Conservation (phyloP, 2,888 invertebrate species). For the Aphrophora alni region DNA sequence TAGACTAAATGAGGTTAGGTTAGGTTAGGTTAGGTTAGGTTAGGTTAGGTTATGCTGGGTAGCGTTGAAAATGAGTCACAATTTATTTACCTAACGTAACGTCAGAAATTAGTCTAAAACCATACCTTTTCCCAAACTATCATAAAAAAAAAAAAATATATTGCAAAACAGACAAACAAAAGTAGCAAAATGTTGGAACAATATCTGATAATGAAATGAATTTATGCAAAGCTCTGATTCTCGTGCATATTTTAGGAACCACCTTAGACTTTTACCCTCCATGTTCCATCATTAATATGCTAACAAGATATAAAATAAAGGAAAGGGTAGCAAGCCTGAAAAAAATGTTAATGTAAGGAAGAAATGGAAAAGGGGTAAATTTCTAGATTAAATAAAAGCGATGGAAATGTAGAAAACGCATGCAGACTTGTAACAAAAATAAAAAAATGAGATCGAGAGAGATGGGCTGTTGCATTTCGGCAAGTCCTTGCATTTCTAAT, state of each 20-base stretch:
- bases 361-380: not conserved
- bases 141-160: not conserved
- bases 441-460: not conserved
- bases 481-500: not conserved
- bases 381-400: slow-evolving; percentile 35
- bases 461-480: not conserved
- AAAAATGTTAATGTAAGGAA: slow-evolving; percentile 36
- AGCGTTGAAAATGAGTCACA: too few species aligned
- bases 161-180: not conserved
- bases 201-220: slow-evolving; percentile 41
- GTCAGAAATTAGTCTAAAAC: too few species aligned
- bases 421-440: not conserved
- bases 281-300: slow-evolving; percentile 31
- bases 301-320: slow-evolving; percentile 30
- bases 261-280: slow-evolving; percentile 16
- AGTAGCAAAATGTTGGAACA: slow-evolving; percentile 26
- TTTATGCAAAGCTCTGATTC: slow-evolving; percentile 40
- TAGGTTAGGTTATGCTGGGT: too few species aligned
- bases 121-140: too few species aligned
- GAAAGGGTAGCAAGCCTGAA: slow-evolving; percentile 37
- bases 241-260: slow-evolving; percentile 38
- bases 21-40: too few species aligned
- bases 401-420: not conserved
- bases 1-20: too few species aligned
- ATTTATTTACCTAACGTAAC: too few species aligned